Conservation (phyloP, 2,113 vertebrate species). For the Colossoma macropomum region DNA sequence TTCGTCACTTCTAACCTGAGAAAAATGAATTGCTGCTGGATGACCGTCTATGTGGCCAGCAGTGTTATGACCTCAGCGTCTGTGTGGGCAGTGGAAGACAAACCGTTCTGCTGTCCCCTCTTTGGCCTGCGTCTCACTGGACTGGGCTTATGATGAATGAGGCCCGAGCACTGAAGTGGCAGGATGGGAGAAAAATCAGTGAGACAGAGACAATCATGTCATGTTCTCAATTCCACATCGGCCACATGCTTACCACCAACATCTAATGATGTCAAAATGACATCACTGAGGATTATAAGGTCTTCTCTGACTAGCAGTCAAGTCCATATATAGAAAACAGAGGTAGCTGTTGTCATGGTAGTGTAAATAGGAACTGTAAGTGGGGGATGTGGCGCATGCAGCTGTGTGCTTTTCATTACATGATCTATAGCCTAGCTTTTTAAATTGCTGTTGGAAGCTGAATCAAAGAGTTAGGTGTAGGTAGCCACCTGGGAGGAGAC, state of each 20-base stretch:
- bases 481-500: neutral
- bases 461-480: neutral
- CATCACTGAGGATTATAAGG: neutral
- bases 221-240: slow-evolving; percentile 27
- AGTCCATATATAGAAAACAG: neutral
- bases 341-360: slow-evolving; percentile 6
- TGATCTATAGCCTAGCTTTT: neutral
- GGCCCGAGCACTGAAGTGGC: slow-evolving; percentile 20
- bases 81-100: neutral
- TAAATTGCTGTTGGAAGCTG: neutral
- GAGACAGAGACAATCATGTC: slow-evolving; percentile 19
- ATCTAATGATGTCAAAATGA: neutral
- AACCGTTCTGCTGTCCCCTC: slow-evolving; percentile 2
- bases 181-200: slow-evolving; percentile 27
- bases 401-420: neutral
- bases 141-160: slow-evolving; percentile 38
- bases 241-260: neutral
- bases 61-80: slow-evolving; percentile 2
- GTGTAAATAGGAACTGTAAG: neutral
- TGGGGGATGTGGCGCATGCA: neutral
- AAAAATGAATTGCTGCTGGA: neutral
- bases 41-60: neutral
- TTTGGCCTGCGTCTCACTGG: slow-evolving; percentile 4
- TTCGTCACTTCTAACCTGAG: neutral
- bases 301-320: neutral